Base-by-base conservation (phyloP, 2,888 invertebrate species). In the Dicyrtoma fusca region DNA sequence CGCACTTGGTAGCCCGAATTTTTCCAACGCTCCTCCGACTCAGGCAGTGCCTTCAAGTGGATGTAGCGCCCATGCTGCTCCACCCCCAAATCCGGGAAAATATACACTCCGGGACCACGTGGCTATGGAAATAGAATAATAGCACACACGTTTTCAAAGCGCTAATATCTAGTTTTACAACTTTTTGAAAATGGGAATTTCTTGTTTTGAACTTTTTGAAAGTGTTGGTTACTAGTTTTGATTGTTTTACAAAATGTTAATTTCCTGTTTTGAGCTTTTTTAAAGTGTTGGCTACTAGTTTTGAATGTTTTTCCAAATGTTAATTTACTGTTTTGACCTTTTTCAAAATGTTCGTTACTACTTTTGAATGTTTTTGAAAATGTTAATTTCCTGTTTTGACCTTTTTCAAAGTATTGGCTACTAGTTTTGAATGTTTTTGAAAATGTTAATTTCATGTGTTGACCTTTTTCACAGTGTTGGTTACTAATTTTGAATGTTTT, bases 21-120 rank as follows among this genome's bases (percentile, higher is more conserved):
- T 57, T 74, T 76, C 75, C 77, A 80, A 11, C 64, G 69, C 0
- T 69, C 66, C 10, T 72, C 71, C 1, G 71, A 66, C 11, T 71
- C 74, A 1, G 74, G 73, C 2, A 71, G 87, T 81, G 89, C 88
- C 75, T 86, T 86, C 44, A 87, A 85, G 78, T 87, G 87, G 63
- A 87, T 86, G 84, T 87, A 91, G 80, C 86, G 89, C 0, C 92
- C 92, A 79, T 90, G 89, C 77, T 90, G 89, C 87, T 92, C 90
- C 78, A 89, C 89, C 75, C 89, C 88, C n/a, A 88, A 88, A 76
- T 91, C 89, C 0, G 75, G 74, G 79, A 92, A 92, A 2, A 89
- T 88, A 80, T 90, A 92, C 71, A 91, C 90, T 0, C 92, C 92
- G 0, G 88, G 87, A 0, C 92, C 92, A 79, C 87, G 88, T 0